A percentile compares a stretch with the other conserved stretches of the same genome.
Evolutionary conservation across 2,113 vertebrate species (phyloP).

Genomic region (Pavo muticus): DNA sequence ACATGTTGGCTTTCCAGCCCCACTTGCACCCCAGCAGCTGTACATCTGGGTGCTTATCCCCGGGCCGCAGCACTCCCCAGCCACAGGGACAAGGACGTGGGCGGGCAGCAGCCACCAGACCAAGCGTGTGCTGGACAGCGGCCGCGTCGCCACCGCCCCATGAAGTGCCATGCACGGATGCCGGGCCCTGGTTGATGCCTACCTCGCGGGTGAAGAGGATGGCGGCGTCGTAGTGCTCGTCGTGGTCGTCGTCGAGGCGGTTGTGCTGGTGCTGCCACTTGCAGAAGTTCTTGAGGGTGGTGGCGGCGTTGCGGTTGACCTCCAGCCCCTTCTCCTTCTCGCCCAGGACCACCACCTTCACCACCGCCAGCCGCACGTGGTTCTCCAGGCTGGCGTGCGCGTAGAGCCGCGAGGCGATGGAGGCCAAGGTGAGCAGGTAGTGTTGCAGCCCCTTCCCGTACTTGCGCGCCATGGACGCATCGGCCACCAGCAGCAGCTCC

Average conservation of each 20-base stretch:
- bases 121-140: background rate
- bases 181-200: background rate
- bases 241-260: slow-evolving; percentile 89
- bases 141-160: fast-evolving
- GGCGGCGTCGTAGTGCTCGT: slow-evolving; percentile 93
- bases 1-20: background rate
- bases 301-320: slow-evolving; percentile 92
- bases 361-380: slow-evolving; percentile 93
- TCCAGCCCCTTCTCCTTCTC: slow-evolving; percentile 91
- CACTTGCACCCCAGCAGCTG: fast-evolving
- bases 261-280: slow-evolving; percentile 99
- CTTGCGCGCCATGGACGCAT: slow-evolving; percentile 90
- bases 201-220: slow-evolving; percentile 96
- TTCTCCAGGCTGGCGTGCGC: slow-evolving; percentile 98
- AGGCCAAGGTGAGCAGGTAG: slow-evolving; percentile 93
- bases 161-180: fast-evolving
- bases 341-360: slow-evolving; percentile 85
- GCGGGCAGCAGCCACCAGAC: fast-evolving
- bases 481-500: slow-evolving; percentile 96
- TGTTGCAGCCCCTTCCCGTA: slow-evolving; percentile 93
- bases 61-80: fast-evolving
- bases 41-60: fast-evolving
- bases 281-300: slow-evolving; percentile 96
- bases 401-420: slow-evolving; percentile 94
- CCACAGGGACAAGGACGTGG: fast-evolving